Conservation (phyloP, 2,797 vertebrate species). For the Pterois miles region DNA sequence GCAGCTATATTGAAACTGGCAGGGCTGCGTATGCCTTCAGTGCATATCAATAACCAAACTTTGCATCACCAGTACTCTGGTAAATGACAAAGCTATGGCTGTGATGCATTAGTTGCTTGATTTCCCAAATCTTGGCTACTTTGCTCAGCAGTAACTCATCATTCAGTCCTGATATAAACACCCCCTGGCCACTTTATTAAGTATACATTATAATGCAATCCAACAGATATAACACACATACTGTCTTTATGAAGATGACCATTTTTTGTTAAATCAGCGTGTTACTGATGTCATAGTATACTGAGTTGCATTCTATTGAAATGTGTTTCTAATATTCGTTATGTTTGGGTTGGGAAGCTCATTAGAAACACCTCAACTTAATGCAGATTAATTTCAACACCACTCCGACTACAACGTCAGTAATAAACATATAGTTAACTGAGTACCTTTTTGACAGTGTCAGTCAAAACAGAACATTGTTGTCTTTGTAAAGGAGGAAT, state of each 20-base stretch:
- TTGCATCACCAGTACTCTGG: background rate
- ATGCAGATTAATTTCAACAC: too few species aligned
- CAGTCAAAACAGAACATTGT: background rate
- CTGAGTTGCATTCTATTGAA: background rate
- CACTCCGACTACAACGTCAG: too few species aligned
- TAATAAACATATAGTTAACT: too few species aligned
- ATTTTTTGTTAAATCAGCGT: background rate
- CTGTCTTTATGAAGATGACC: background rate
- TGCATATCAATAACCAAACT: constrained; percentile 23
- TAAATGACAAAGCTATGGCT: background rate
- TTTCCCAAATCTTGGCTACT: background rate
- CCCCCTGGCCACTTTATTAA: background rate
- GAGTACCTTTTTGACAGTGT: background rate
- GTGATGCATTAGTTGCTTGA: background rate
- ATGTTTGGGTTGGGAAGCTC: too few species aligned
- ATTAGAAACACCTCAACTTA: too few species aligned
- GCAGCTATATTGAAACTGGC: constrained; percentile 66
- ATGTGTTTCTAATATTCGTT: background rate
- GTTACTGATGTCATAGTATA: background rate
- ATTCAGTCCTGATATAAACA: background rate
- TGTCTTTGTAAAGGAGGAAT: background rate
- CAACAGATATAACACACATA: background rate
- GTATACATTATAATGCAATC: background rate
- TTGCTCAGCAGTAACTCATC: background rate
- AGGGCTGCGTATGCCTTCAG: constrained; percentile 17